Conservation (phyloP, 2,113 vertebrate species). For the Xiphophorus hellerii region DNA sequence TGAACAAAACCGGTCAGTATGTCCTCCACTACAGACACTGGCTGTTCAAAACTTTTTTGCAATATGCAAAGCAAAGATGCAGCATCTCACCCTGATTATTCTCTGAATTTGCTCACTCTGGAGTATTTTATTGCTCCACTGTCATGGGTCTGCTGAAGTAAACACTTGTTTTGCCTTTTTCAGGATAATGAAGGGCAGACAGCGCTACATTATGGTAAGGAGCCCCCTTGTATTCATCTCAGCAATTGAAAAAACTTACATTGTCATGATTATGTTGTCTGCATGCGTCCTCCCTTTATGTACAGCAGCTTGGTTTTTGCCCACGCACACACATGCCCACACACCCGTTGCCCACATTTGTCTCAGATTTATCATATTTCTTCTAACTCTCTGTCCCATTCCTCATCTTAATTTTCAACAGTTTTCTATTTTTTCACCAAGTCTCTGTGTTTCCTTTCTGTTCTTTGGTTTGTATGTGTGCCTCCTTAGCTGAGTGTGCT, state of each 20-base stretch:
- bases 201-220: conserved; percentile 97
- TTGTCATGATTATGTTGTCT: conserved; percentile 31
- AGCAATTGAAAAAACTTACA: conserved; percentile 20
- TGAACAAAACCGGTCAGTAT: not conserved
- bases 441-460: conserved; percentile 30
- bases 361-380: conserved; percentile 29
- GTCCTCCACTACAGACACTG: not conserved
- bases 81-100: conserved; percentile 2
- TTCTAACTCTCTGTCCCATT: conserved; percentile 5
- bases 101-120: conserved; percentile 15
- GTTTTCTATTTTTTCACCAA: conserved; percentile 43
- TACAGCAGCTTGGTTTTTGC: conserved; percentile 31
- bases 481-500: not conserved
- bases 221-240: conserved; percentile 16
- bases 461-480: conserved; percentile 21
- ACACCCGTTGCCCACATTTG: conserved; percentile 20
- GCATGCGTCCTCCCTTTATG: conserved; percentile 9
- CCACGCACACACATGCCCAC: not conserved
- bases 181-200: conserved; percentile 98
- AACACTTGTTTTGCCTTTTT: conserved; percentile 68
- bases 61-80: not conserved
- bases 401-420: conserved; percentile 30
- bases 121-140: conserved; percentile 23
- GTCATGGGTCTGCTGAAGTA: conserved; percentile 31
- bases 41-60: not conserved